Evolutionary conservation across 2,888 invertebrate species (phyloP).

Genomic region (Cecidostiba fungosa): DNA sequence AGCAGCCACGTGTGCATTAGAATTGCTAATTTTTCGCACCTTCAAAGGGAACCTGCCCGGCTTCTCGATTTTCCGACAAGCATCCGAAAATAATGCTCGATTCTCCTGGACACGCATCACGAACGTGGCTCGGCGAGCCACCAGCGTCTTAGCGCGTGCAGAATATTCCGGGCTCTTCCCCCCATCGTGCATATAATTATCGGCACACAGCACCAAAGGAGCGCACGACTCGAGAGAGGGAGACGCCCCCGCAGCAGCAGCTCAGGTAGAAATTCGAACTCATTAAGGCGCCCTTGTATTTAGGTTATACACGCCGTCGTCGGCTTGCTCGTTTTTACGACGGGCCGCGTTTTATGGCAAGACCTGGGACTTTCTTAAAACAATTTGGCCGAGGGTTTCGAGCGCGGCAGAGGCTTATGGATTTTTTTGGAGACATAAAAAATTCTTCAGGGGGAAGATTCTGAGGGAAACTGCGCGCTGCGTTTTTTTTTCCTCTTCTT

Average conservation of each 20-base stretch:
- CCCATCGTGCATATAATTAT: slow-evolving; percentile 56
- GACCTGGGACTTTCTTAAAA: slow-evolving; percentile 52
- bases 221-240: not conserved
- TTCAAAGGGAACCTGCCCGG: slow-evolving; percentile 16
- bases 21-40: slow-evolving; percentile 48
- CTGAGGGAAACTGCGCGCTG: not conserved
- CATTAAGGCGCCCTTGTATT: slow-evolving; percentile 54
- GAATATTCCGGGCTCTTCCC: not conserved
- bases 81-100: not conserved
- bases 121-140: slow-evolving; percentile 33
- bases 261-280: slow-evolving; percentile 60
- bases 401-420: not conserved
- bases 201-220: slow-evolving; percentile 12
- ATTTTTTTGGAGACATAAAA: slow-evolving; percentile 16
- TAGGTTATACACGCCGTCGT: slow-evolving; percentile 30
- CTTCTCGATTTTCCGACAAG: slow-evolving; percentile 3
- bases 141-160: slow-evolving; percentile 34
- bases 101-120: slow-evolving; percentile 29
- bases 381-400: slow-evolving; percentile 31
- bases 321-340: slow-evolving; percentile 53
- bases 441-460: not conserved
- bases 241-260: slow-evolving; percentile 2
- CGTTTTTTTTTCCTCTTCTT: not conserved
- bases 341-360: slow-evolving; percentile 43
- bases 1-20: slow-evolving; percentile 35